Base-by-base conservation (phyloP, 1,140 invertebrate species). In the Neuroterus valhalla region DNA sequence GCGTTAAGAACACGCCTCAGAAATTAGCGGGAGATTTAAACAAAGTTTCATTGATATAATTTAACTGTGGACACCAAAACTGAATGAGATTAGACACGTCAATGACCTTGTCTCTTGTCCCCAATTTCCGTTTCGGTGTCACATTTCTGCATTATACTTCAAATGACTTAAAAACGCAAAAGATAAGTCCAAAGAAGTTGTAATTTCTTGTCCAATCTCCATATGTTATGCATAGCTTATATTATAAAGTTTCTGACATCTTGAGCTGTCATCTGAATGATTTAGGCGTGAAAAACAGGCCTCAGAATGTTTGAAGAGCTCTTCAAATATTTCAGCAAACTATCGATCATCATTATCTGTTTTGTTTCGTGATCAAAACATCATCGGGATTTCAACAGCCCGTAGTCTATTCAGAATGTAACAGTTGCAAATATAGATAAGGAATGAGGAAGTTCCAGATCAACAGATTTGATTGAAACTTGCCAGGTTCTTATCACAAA, bases 11-110 rank as follows among this genome's bases (percentile, higher is more conserved):
- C 68, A 78, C 75, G 79, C 75, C 79, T 74, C 77, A 71, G 74
- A 81, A 78, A 81, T 81, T 78, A 81, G 71, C 75, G 67, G 55
- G 55, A 75, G 76, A 81, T 42, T 44, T 43, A 38, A 55, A 75
- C 77, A 73, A 78, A 74, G 71, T 73, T 74, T 75, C 76, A 75
- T 76, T 76, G 70, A 76, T 81, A 45, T 46, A 68, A 26, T 46
- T 44, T 14, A 62, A 44, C 43, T 15, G 19, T 23, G 44, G 26
- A 17, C 26, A 70, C 71, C 74, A 67, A 31, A 45, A 31, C 73
- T 78, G 68, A 78, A 81, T 81, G 77, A 78, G 77, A 77, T 72
- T 70, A 74, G 72, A 75, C 75, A 75, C 68, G 66, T 68, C 62
- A 68, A 73, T 48, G 78, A 76, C 76, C 76, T 80, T 78, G 76